These are phyloP conservation scores for Gobio occitaniae DNA, from an alignment of 2,797 vertebrate species.

Conservation along the genomic window DNA sequence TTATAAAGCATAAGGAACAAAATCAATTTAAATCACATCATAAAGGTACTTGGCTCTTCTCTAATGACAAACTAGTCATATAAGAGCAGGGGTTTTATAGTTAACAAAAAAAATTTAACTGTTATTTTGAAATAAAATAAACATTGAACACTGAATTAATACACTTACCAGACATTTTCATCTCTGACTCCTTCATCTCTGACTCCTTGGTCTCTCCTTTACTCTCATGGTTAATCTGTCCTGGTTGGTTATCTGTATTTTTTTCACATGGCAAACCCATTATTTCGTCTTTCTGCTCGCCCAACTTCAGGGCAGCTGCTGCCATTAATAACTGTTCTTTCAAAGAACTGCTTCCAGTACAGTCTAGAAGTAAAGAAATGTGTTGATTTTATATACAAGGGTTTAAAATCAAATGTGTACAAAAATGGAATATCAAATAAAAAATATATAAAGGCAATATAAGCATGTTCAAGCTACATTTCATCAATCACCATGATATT, in stretches of 20 bases:
- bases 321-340: slow-evolving; percentile 54
- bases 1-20: not conserved
- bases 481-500: not conserved
- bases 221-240: not conserved
- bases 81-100: not conserved
- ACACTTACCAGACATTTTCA: not conserved
- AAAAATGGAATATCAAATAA: not conserved
- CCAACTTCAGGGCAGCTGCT: slow-evolving; percentile 47
- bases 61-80: not conserved
- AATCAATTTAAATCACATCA: not conserved
- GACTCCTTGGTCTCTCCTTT: not conserved
- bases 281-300: slow-evolving; percentile 12
- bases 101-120: not conserved
- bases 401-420: not conserved
- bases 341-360: slow-evolving; percentile 3
- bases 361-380: not conserved
- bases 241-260: not conserved
- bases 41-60: not conserved
- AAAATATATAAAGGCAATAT: not conserved
- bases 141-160: not conserved
- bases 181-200: not conserved
- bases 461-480: not conserved
- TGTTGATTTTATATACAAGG: not conserved
- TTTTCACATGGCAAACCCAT: slow-evolving; percentile 58
- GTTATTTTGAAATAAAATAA: not conserved